Conservation (phyloP, 2,888 invertebrate genomes). For the Himalopsyche anomala region DNA sequence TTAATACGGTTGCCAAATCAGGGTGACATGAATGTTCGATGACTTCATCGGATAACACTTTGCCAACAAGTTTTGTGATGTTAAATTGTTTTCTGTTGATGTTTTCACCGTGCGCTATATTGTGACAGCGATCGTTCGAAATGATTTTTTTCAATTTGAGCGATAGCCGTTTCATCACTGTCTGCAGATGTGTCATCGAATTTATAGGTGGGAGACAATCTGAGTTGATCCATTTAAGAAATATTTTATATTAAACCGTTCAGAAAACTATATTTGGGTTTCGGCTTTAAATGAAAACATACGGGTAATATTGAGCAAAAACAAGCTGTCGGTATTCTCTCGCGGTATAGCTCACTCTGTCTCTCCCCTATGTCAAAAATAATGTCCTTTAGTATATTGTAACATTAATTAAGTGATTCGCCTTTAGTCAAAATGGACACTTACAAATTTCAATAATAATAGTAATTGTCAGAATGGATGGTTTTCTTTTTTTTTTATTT, state of each 20-base stretch:
- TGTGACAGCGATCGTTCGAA: neutral
- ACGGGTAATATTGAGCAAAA: too few relatives aligned
- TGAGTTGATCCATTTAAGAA: too few relatives aligned
- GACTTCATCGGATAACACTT: neutral
- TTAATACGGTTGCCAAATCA: conserved; percentile 13
- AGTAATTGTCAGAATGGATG: neutral
- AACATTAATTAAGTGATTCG: conserved; percentile 25
- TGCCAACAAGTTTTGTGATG: neutral
- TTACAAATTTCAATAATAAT: conserved; percentile 14
- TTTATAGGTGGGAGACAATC: too few relatives aligned
- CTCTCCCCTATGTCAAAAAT: neutral
- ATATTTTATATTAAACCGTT: too few relatives aligned
- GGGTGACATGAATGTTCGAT: neutral
- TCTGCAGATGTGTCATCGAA: neutral
- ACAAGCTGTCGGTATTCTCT: too few relatives aligned
- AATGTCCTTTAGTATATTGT: neutral
- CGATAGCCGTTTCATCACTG: neutral
- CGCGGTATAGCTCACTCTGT: too few relatives aligned
- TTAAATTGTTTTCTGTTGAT: conserved; percentile 1
- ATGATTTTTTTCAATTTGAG: neutral
- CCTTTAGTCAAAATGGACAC: conserved; percentile 26
- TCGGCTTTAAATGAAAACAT: too few relatives aligned
- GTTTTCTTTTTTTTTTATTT: neutral
- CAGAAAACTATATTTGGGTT: too few relatives aligned
- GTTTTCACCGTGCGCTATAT: neutral